Base-by-base conservation (phyloP, 37 sponge, comb jelly and placozoan genomes). In the Beroe ovata region DNA sequence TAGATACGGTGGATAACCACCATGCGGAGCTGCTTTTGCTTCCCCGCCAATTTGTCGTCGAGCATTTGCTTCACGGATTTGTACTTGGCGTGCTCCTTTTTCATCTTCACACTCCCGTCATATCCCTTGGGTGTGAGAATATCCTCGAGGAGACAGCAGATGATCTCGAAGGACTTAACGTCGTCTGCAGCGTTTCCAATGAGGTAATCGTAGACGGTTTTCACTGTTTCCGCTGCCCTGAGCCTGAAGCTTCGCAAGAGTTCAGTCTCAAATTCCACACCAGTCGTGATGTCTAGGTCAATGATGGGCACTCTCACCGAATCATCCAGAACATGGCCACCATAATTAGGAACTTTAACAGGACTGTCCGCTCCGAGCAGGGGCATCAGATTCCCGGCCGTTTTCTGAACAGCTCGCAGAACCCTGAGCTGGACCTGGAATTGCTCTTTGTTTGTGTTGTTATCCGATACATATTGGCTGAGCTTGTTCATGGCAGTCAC, bases 21-120 rank as follows among this genome's bases (percentile, higher is more conserved):
- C 36, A 71, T 36, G 29, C 71, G 4, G 20, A 71, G 71, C 29
- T 71, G 71, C 20, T 71, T 71, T 38, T 36, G 16, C 34, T 30
- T 71, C 6, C 71, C 71, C 20, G 16, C 19, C 71, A 71, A 29
- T 71, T 28, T 11, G 38, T 71, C 20, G 11, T 71, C 71, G 4
- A 71, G 38, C 71, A 71, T 21, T 38, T 71, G 71, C 35, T 71
- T 71, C 11, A 71, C 38, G 18, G 71, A 36, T 38, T 71, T 71
- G 71, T 71, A 71, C 20, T 36, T 71, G 8, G 71, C 35, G 71
- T 71, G 38, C 20, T 71, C 71, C 20, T 71, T 71, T 21, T 71
- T 71, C 38, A 71, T 36, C 38, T 71, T 71, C 36, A 36, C 3
- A 8, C 16, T 71, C n/a, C n/a, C n/a, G 38, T 71, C 38, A 38